phyloP scores from a whole-genome alignment of 2,888 invertebrate species.

The Epistrophe grossulariae region DNA sequence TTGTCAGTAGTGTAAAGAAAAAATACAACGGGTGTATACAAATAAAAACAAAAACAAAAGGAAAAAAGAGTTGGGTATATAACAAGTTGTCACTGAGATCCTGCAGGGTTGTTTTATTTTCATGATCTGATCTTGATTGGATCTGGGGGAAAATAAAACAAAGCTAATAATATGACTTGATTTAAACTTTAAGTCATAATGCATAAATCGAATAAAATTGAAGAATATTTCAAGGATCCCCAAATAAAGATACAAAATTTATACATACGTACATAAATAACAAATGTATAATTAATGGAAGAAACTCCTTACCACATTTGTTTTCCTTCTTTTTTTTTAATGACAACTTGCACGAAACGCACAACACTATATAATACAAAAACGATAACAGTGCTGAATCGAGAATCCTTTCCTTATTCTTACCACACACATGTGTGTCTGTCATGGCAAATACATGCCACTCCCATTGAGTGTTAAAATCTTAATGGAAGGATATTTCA shows the following conservation, averaged over 20 bases:
- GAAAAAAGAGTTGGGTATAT: no score
- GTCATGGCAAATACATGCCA: slow-evolving; percentile 10
- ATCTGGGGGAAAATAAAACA: no score
- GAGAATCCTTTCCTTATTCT: not conserved
- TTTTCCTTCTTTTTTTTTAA: not conserved
- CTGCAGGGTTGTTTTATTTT: no score
- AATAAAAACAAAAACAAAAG: no score
- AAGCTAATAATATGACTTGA: no score
- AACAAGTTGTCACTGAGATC: no score
- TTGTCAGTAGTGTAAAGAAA: no score
- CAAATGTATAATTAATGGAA: not conserved
- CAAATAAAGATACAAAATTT: not conserved
- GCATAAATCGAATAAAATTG: no score
- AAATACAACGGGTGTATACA: no score
- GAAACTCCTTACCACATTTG: not conserved
- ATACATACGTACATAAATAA: not conserved
- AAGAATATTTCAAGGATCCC: not conserved
- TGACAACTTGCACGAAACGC: slow-evolving; percentile 17
- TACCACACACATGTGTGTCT: not conserved
- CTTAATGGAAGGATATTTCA: slow-evolving; percentile 62
- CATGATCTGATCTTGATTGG: no score
- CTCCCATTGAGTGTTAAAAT: slow-evolving; percentile 46
- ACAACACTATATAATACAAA: not conserved
- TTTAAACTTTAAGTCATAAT: not conserved
- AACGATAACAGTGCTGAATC: slow-evolving; percentile 9